Percentiles rank a stretch among this genome's conserved stretches.
Evolutionary conservation across 2,888 invertebrate species (phyloP).

Genomic region (Tridacna gigas): DNA sequence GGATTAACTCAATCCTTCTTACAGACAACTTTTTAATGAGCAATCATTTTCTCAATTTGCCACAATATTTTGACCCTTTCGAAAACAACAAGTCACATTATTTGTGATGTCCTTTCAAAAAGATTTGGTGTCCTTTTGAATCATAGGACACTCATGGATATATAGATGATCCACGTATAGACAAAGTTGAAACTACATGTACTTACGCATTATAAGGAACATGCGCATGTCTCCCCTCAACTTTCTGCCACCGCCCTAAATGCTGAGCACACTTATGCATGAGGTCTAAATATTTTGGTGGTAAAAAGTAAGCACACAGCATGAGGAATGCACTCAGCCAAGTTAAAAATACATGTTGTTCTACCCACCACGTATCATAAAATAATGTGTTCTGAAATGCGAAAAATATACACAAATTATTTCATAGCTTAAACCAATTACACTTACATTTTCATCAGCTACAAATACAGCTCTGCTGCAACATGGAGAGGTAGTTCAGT

Average conservation of each 20-base stretch:
- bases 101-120: no score
- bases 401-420: not conserved
- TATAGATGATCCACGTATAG: no score
- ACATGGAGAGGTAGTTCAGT: no score
- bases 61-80: no score
- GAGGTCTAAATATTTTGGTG: conserved; percentile 92
- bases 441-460: not conserved
- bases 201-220: conserved; percentile 86
- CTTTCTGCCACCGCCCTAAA: conserved; percentile 91
- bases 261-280: conserved; percentile 95
- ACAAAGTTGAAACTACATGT: not conserved
- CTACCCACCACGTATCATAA: conserved; percentile 93
- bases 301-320: conserved; percentile 90
- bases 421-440: not conserved
- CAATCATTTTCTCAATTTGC: no score
- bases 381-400: conserved; percentile 86
- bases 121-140: no score
- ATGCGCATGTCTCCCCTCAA: conserved; percentile 88
- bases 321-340: conserved; percentile 94
- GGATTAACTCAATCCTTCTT: no score
- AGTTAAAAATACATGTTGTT: conserved; percentile 91
- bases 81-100: no score
- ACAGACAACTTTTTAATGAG: no score
- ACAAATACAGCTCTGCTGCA: no score
- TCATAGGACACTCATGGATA: no score